Evolutionary conservation across 2,113 vertebrate genomes (phyloP).

Genomic region (Pelobates fuscus): DNA sequence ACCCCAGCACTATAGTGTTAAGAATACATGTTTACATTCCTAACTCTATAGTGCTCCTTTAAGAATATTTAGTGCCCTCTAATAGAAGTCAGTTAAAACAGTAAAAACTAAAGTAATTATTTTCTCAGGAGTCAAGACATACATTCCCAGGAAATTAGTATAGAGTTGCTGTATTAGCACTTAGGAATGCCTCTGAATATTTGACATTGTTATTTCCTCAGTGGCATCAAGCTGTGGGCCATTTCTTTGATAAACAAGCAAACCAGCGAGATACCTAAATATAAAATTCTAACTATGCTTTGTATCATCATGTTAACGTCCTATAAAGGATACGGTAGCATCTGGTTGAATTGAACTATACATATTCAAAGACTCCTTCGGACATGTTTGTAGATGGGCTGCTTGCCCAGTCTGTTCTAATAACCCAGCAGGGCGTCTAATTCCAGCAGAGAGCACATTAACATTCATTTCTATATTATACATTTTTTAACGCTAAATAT

Average conservation of each 20-base stretch:
- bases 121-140: no score
- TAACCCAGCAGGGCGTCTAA: conserved; percentile 66
- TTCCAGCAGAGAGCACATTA: conserved; percentile 64
- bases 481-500: conserved; percentile 64
- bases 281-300: conserved; percentile 45
- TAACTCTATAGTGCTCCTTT: no score
- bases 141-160: background rate
- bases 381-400: conserved; percentile 65
- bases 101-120: no score
- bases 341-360: conserved; percentile 57
- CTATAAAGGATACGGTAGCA: conserved; percentile 54
- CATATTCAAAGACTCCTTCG: conserved; percentile 59
- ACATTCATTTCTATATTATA: conserved; percentile 66
- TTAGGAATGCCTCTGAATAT: conserved; percentile 27
- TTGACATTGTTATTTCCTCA: conserved; percentile 26
- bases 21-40: no score
- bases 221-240: conserved; percentile 18
- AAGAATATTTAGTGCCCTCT: no score
- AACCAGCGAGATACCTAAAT: conserved; percentile 27
- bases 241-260: conserved; percentile 24
- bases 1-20: no score
- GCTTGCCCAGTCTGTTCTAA: conserved; percentile 62
- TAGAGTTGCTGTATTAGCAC: conserved; percentile 22
- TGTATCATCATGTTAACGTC: conserved; percentile 54
- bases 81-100: no score